Conservation (phyloP, 2,888 invertebrate genomes). For the Netelia fuscicornis region DNA sequence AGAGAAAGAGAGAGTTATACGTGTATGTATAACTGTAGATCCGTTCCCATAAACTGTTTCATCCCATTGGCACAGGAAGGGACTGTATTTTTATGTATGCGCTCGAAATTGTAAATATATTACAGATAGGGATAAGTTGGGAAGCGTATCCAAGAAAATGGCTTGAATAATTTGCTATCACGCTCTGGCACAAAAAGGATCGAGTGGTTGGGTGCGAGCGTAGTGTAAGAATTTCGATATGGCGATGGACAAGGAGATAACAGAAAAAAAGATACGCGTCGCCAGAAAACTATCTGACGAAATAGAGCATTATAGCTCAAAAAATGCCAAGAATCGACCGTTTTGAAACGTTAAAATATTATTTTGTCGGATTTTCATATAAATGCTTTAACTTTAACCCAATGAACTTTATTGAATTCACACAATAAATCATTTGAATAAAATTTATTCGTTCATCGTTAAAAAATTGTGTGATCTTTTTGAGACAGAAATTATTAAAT, state of each 20-base stretch:
- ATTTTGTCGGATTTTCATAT: too few relatives aligned
- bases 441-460: too few relatives aligned
- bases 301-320: too few relatives aligned
- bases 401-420: too few relatives aligned
- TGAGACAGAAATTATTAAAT: too few relatives aligned
- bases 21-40: conserved; percentile 27
- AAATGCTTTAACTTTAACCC: too few relatives aligned
- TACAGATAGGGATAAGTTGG: conserved; percentile 70
- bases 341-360: too few relatives aligned
- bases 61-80: conserved; percentile 40
- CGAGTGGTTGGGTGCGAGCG: conserved; percentile 38
- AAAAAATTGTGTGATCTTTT: too few relatives aligned
- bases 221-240: conserved; percentile 29
- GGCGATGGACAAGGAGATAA: conserved; percentile 48
- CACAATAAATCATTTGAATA: too few relatives aligned
- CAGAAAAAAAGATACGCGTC: not conserved
- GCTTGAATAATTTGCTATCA: conserved; percentile 78
- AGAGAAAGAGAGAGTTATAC: not conserved
- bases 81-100: conserved; percentile 16
- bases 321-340: too few relatives aligned
- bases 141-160: conserved; percentile 71
- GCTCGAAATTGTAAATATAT: conserved; percentile 52
- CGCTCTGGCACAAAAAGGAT: conserved; percentile 50
- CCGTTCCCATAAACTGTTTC: conserved; percentile 53
- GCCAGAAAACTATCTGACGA: too few relatives aligned